Evolutionary conservation across 2,888 invertebrate species (phyloP).

Genomic region (Neocrepidodera transversa): DNA sequence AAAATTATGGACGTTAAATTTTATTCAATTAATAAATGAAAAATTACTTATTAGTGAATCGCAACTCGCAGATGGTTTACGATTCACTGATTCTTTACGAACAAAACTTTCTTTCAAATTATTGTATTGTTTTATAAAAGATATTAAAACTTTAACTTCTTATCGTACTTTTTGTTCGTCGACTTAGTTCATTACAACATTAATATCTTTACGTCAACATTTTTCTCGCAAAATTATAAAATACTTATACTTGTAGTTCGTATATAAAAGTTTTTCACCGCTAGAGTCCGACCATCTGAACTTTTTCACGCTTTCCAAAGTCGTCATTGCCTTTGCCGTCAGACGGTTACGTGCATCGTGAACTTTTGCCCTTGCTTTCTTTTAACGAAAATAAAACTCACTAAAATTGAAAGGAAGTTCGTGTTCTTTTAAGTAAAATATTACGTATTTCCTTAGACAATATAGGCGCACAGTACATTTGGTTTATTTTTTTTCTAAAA

Average conservation of each 20-base stretch:
- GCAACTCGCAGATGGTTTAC: too few relatives aligned
- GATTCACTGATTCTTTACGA: not conserved
- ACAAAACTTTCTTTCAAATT: not conserved
- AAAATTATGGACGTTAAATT: too few relatives aligned
- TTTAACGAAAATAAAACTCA: slow-evolving; percentile 10
- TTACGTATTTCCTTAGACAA: slow-evolving; percentile 3
- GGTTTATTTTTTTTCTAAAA: not conserved
- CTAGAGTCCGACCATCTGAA: not conserved
- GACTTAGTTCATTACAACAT: slow-evolving; percentile 9
- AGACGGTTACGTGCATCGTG: slow-evolving; percentile 6
- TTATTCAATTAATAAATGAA: too few relatives aligned
- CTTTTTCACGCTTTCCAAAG: not conserved
- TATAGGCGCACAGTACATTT: not conserved
- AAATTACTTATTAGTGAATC: too few relatives aligned
- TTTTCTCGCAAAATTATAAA: slow-evolving; percentile 18
- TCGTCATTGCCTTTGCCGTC: slow-evolving; percentile 1
- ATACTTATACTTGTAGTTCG: slow-evolving; percentile 4
- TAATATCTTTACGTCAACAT: slow-evolving; percentile 15
- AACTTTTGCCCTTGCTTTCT: slow-evolving; percentile 11
- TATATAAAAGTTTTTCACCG: slow-evolving; percentile 1
- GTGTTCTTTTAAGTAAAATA: slow-evolving; percentile 18
- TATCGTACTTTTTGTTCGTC: not conserved
- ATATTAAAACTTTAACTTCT: slow-evolving; percentile 5
- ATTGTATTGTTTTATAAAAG: slow-evolving; percentile 9
- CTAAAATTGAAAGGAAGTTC: slow-evolving; percentile 18